Percentiles rank a stretch among this genome's conserved stretches.
Evolutionary conservation across 2,888 invertebrate genomes (phyloP).

Genomic region (Philopedon plagiatum): DNA sequence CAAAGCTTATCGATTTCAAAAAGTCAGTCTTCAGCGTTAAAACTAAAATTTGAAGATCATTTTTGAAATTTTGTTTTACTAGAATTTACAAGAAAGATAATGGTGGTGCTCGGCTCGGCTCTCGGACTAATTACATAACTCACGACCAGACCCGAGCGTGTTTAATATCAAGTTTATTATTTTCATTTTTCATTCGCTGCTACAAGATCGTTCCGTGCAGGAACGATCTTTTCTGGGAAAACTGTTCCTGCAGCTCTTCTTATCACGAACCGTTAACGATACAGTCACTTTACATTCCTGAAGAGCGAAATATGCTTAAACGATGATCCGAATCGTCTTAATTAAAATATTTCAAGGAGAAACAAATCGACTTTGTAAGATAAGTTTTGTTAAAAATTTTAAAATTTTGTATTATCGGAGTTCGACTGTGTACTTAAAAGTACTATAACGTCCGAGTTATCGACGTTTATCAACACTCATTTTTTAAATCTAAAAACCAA

Average conservation of each 20-base stretch:
- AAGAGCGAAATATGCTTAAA: conserved; percentile 17
- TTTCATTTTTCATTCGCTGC: conserved; percentile 43
- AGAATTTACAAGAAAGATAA: no score
- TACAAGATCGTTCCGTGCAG: conserved; percentile 16
- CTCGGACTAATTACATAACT: conserved; percentile 39
- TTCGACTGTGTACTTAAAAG: no score
- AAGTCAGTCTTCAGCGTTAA: no score
- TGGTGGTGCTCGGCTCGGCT: no score
- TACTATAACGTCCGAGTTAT: no score
- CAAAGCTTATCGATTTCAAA: no score
- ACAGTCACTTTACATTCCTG: conserved; percentile 27
- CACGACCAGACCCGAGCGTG: conserved; percentile 45
- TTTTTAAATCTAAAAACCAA: no score
- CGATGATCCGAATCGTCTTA: conserved; percentile 19
- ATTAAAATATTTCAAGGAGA: conserved; percentile 27
- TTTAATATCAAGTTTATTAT: conserved; percentile 52
- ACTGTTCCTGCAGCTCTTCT: conserved; percentile 11
- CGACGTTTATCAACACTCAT: no score
- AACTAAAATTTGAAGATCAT: no score
- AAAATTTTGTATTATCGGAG: not conserved
- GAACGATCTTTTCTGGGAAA: conserved; percentile 33
- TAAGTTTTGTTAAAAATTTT: no score
- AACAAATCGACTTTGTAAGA: not conserved
- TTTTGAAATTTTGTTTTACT: no score
- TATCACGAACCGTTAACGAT: conserved; percentile 6